phyloP scores from a whole-genome alignment of 2,797 vertebrate genomes.

The Chaetodon trifasciatus region DNA sequence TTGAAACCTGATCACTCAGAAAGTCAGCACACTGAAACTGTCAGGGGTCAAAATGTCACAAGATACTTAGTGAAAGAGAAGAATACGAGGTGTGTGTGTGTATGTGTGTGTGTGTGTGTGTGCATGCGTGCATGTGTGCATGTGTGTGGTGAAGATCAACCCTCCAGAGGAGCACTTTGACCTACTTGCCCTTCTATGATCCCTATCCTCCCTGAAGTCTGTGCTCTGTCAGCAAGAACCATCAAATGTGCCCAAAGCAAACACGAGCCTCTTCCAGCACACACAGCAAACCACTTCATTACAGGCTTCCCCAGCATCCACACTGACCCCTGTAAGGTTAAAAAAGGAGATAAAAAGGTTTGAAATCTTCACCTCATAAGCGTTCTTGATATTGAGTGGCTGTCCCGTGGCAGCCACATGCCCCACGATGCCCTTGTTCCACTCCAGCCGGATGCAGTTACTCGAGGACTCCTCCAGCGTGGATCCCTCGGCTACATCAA shows the following conservation, averaged over 20 bases:
- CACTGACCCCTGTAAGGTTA: neutral
- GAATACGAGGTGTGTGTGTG: neutral
- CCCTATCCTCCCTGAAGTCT: neutral
- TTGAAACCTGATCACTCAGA: conserved; percentile 44
- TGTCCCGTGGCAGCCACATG: conserved; percentile 94
- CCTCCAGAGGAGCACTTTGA: conserved; percentile 39
- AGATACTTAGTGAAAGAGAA: neutral
- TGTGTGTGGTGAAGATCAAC: conserved; percentile 9
- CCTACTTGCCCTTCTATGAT: conserved; percentile 31
- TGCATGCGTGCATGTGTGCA: neutral
- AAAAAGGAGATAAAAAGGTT: neutral
- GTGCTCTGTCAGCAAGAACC: conserved; percentile 50
- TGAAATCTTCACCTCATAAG: conserved; percentile 90
- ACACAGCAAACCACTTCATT: neutral
- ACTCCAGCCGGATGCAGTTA: conserved; percentile 94
- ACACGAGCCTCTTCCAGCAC: conserved; percentile 29
- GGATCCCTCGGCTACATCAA: conserved; percentile 96
- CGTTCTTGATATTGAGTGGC: conserved; percentile 95
- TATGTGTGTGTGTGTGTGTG: neutral
- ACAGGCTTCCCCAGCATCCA: conserved; percentile 6
- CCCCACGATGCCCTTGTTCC: conserved; percentile 99
- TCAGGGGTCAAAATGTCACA: conserved; percentile 35
- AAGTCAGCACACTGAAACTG: conserved; percentile 24
- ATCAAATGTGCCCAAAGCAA: conserved; percentile 15
- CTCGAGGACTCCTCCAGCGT: conserved; percentile 96